Conservation (phyloP, 2,113 vertebrate species). For the Antechinus stuartii region DNA sequence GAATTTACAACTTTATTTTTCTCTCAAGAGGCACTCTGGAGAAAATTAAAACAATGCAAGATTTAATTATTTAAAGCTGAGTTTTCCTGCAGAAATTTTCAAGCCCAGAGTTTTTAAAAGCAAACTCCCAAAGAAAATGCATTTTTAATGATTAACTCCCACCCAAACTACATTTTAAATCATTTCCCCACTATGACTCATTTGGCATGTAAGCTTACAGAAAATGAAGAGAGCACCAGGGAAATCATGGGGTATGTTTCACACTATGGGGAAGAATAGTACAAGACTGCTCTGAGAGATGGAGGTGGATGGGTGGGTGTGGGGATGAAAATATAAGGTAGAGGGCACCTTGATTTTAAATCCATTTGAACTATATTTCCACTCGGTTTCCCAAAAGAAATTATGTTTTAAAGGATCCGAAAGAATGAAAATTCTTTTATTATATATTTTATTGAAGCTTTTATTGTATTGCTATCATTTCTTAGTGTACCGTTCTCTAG, state of each 20-base stretch:
- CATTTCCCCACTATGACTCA: conserved; percentile 61
- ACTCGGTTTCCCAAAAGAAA: not conserved
- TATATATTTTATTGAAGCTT: not conserved
- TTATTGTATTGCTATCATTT: not conserved
- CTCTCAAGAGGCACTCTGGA: conserved; percentile 72
- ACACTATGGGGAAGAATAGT: not conserved
- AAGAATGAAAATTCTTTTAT: not conserved
- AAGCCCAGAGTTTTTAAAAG: conserved; percentile 73
- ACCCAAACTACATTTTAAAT: conserved; percentile 66
- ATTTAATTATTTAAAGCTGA: conserved; percentile 81
- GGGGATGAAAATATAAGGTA: not conserved
- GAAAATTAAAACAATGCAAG: conserved; percentile 80
- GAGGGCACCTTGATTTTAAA: not conserved
- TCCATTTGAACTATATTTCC: not conserved
- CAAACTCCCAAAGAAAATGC: conserved; percentile 75
- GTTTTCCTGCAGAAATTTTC: conserved; percentile 74
- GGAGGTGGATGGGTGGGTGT: not conserved
- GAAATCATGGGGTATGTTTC: conserved; percentile 51
- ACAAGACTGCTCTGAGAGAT: not conserved
- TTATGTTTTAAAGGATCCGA: not conserved
- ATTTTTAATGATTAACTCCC: conserved; percentile 75
- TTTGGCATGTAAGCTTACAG: conserved; percentile 12
- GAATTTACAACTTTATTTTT: conserved; percentile 76
- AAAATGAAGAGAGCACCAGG: conserved; percentile 28
- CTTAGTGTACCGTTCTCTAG: not conserved